phyloP scores from a whole-genome alignment of 2,113 vertebrate species.

The Rhizomys pruinosus region DNA sequence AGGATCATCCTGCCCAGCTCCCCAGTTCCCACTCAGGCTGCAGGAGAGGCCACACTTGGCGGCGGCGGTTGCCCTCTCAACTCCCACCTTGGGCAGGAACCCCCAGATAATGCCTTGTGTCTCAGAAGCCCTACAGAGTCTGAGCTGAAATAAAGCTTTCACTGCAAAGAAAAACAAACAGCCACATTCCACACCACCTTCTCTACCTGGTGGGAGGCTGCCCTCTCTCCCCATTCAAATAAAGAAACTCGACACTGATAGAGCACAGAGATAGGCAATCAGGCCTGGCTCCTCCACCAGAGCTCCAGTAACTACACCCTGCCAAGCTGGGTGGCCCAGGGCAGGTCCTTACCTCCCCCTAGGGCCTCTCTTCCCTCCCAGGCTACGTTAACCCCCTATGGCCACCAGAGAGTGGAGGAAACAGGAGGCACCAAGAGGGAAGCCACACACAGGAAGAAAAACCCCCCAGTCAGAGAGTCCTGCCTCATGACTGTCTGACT shows the following conservation, averaged over 20 bases:
- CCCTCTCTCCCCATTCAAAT: conserved; percentile 75
- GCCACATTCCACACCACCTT: conserved; percentile 71
- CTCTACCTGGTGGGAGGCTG: conserved; percentile 72
- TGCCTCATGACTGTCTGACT: background rate
- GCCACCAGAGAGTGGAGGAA: background rate
- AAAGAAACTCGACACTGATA: conserved; percentile 78
- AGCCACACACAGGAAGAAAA: conserved; percentile 4
- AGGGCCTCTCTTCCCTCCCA: conserved; percentile 38
- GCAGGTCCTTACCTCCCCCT: conserved; percentile 44
- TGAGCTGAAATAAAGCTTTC: conserved; percentile 70
- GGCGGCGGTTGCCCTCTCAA: background rate
- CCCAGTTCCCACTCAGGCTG: background rate
- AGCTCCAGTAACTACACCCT: conserved; percentile 29
- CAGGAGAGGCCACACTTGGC: conserved; percentile 62
- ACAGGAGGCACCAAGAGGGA: background rate
- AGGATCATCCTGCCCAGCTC: background rate
- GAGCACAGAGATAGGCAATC: conserved; percentile 65
- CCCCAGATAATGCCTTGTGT: background rate
- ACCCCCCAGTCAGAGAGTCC: background rate
- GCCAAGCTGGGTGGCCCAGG: conserved; percentile 74
- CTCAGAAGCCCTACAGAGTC: conserved; percentile 13
- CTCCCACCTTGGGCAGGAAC: background rate
- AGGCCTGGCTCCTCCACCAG: conserved; percentile 46
- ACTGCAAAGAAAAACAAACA: conserved; percentile 78
- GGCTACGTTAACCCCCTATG: conserved; percentile 56